Evolutionary conservation across 2,888 invertebrate species (phyloP).

Genomic region (Siphonodentalium dalli): DNA sequence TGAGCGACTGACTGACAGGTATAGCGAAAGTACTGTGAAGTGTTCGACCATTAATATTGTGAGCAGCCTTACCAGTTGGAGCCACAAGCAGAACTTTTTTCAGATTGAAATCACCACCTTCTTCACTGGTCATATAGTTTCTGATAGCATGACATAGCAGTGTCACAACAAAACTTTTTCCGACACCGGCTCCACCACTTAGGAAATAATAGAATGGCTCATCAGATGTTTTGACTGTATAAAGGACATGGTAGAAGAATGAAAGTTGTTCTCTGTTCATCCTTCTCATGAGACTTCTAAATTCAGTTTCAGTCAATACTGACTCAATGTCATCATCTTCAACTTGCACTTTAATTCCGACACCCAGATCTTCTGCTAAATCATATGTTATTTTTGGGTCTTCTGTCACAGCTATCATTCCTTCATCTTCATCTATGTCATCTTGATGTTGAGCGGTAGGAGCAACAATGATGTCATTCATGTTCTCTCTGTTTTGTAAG

Average conservation of each 20-base stretch:
- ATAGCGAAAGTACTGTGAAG: conserved; percentile 20
- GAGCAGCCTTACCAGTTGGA: conserved; percentile 31
- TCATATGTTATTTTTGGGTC: conserved; percentile 5
- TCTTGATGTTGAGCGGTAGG: conserved; percentile 18
- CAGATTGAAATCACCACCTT: conserved; percentile 10
- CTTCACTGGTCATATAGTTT: not conserved
- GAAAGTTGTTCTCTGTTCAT: conserved; percentile 23
- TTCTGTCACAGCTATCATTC: not conserved
- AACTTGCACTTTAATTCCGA: conserved; percentile 11
- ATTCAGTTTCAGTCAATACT: conserved; percentile 19
- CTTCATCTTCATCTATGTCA: conserved; percentile 7
- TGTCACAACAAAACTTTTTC: conserved; percentile 25
- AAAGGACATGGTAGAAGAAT: conserved; percentile 25
- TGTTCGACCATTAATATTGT: conserved; percentile 19
- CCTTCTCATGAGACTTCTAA: conserved; percentile 11
- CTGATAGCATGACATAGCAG: conserved; percentile 11
- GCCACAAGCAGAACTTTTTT: conserved; percentile 19
- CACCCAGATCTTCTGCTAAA: conserved; percentile 20
- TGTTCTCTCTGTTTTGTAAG: no score
- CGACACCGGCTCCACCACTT: conserved; percentile 34
- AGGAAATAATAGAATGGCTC: conserved; percentile 27
- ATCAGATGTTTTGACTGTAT: conserved; percentile 16
- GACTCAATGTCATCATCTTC: conserved; percentile 3
- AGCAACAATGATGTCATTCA: no score
- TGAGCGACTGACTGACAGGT: conserved; percentile 24